Evolutionary conservation across 2,113 vertebrate species (phyloP).

Genomic region (Montifringilla adamsi): DNA sequence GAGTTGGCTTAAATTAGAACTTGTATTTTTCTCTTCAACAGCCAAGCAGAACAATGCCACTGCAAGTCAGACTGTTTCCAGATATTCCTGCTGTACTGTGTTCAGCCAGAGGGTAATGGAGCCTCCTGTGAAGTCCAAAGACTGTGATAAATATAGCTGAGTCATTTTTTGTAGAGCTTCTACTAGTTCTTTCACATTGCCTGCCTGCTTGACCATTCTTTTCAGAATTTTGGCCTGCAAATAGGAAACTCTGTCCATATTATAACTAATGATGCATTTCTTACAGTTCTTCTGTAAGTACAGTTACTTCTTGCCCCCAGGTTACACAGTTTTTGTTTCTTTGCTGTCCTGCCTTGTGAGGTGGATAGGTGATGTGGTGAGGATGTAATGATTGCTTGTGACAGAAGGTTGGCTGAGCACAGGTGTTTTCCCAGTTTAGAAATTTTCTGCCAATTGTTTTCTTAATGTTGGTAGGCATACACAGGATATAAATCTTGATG

Average conservation of each 20-base stretch:
- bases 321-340: not conserved
- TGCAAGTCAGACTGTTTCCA: not conserved
- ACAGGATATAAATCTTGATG: not conserved
- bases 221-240: not conserved
- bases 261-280: not conserved
- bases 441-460: not conserved
- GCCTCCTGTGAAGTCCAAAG: not conserved
- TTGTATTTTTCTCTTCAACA: not conserved
- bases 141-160: not conserved
- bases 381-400: not conserved
- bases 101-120: not conserved
- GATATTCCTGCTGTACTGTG: not conserved
- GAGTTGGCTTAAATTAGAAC: not conserved
- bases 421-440: not conserved
- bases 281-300: not conserved
- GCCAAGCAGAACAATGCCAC: not conserved
- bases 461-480: not conserved
- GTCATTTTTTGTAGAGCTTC: not conserved
- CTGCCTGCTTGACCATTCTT: not conserved
- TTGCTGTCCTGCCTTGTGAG: not conserved
- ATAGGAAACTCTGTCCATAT: not conserved
- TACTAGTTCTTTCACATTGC: not conserved
- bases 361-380: not conserved
- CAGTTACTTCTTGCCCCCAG: not conserved
- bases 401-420: not conserved